A percentile compares a stretch with the other conserved stretches of the same genome.
Conservation (phyloP, 1,140 invertebrate species). For the Chelonus insularis region DNA sequence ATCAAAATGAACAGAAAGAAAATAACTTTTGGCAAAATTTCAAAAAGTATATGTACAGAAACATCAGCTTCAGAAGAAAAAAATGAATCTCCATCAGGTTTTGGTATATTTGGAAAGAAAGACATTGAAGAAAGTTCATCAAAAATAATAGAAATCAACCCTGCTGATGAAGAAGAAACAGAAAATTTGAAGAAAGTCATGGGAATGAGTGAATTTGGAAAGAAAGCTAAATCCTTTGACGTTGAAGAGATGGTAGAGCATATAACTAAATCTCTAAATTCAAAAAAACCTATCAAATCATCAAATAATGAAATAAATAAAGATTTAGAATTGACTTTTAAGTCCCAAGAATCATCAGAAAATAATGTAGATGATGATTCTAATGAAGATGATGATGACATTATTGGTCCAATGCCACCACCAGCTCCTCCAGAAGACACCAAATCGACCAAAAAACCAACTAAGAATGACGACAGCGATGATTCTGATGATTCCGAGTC, state of each 20-base stretch:
- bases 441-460: conserved; percentile 31
- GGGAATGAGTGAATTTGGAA: conserved; percentile 77
- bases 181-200: conserved; percentile 71
- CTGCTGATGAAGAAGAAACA: conserved; percentile 69
- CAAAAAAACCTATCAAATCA: conserved; percentile 53
- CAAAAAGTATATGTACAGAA: conserved; percentile 57
- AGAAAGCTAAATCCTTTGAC: conserved; percentile 77
- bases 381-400: conserved; percentile 57
- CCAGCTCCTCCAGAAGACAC: neutral
- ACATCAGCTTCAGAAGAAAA: conserved; percentile 37
- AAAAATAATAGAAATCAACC: conserved; percentile 65
- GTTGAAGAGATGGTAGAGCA: conserved; percentile 63
- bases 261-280: conserved; percentile 50
- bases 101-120: conserved; percentile 67
- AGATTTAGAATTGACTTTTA: conserved; percentile 41
- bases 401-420: conserved; percentile 67
- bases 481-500: conserved; percentile 20
- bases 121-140: conserved; percentile 46
- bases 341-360: neutral
- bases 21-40: conserved; percentile 66
- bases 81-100: conserved; percentile 54
- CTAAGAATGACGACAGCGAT: conserved; percentile 21
- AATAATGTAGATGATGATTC: conserved; percentile 38
- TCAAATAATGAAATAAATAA: conserved; percentile 48
- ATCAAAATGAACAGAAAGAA: conserved; percentile 36